These are phyloP conservation scores for human DNA, from an alignment of 2,113 vertebrate genomes.

Conservation along the genomic window DNA sequence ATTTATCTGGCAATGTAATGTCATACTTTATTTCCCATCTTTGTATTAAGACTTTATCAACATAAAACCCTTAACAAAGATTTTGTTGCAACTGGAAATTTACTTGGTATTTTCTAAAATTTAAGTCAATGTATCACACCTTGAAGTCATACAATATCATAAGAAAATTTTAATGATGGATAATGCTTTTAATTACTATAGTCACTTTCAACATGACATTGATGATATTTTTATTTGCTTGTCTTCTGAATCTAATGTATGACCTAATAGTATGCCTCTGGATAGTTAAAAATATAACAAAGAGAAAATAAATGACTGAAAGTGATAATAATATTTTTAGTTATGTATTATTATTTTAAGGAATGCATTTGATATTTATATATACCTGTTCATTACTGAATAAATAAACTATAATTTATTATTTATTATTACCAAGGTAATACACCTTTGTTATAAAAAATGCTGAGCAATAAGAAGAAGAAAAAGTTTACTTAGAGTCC, in stretches of 20 bases:
- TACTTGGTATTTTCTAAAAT: background rate
- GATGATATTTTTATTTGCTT: background rate
- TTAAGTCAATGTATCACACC: background rate
- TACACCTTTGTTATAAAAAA: background rate
- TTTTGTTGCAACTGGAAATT: background rate
- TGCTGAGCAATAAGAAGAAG: background rate
- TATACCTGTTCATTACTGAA: background rate
- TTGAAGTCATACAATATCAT: background rate
- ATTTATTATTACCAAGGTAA: background rate
- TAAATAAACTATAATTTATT: background rate
- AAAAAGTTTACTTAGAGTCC: background rate
- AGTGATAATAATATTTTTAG: background rate
- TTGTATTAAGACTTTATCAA: background rate
- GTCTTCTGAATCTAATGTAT: background rate
- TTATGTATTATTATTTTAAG: background rate
- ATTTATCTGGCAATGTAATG: background rate
- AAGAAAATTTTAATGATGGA: background rate
- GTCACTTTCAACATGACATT: background rate
- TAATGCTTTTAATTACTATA: background rate
- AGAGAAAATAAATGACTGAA: background rate
- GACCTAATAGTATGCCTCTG: background rate
- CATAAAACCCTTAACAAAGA: background rate
- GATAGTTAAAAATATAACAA: background rate
- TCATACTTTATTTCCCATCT: background rate
- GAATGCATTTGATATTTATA: background rate